Base-by-base conservation (phyloP, 2,888 invertebrate genomes). In the Coenonympha glycerion region DNA sequence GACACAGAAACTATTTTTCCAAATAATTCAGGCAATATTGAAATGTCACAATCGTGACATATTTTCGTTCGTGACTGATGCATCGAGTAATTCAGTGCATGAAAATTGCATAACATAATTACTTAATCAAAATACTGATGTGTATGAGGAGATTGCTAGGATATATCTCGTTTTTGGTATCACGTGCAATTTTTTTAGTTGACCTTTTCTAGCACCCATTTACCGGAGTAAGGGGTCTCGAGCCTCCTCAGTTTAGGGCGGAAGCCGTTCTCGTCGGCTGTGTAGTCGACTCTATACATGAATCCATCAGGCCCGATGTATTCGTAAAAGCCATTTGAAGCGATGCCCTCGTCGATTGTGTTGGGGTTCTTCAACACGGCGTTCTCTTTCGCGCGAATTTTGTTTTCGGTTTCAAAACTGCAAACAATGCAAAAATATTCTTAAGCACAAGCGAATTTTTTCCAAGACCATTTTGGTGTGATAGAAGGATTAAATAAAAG, bases 341-440 rank as follows among this genome's bases (percentile, higher is more conserved):
- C 85, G 46, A 87, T 88, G 3, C 87, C 88, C 63, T 87, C 88
- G 55, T 88, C 87, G 13, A 77, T 63, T 2, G 86, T 79, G 65
- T 87, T 87, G 2, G 84, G 74, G 63, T 88, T 87, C 64, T 86
- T 88, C 50, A 88, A 59, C 6, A 83, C 70, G n/a, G 88, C 88
- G 46, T 83, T 85, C 63, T 88, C 88, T 66, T 86, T 81, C 55
- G 86, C 87, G 59, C 87, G 85, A 56, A 88, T 88, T 62, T 87
- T 88, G 74, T 88, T 88, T 68, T 88, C 88, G 13, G 88, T 88
- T 65, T 88, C 87, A 61, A 87, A 88, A 69, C 88, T 88, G 71
- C 19, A 62, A n/a, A 70, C 60, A 59, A 58, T 60, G 31, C 55
- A 45, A 47, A 47, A 13, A 11, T n/a, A 6, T 15, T 6, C 13